These are phyloP conservation scores for Hirudo medicinalis DNA, from an alignment of 1,140 invertebrate species.

Conservation along the genomic window DNA sequence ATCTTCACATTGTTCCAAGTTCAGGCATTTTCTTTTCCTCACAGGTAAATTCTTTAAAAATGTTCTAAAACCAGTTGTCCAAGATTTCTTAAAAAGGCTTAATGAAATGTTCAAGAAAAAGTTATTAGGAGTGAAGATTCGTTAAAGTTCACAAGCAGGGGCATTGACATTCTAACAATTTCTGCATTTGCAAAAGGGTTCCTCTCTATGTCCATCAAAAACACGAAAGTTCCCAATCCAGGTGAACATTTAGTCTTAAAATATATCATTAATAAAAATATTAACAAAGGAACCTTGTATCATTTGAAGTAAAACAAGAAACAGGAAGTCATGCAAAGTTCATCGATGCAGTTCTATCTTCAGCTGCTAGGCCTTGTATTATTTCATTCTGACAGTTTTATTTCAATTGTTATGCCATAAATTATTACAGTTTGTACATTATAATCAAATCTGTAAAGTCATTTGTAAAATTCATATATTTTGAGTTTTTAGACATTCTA, in stretches of 20 bases:
- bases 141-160: neutral
- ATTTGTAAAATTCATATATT: too few species aligned
- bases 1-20: neutral
- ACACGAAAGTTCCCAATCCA: neutral
- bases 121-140: neutral
- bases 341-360: too few species aligned
- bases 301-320: neutral
- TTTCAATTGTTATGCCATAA: too few species aligned
- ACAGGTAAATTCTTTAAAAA: neutral
- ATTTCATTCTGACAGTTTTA: too few species aligned
- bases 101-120: neutral
- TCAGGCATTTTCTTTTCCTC: constrained; percentile 2
- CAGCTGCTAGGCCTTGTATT: too few species aligned
- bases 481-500: too few species aligned
- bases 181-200: constrained; percentile 3
- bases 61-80: neutral
- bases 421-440: too few species aligned
- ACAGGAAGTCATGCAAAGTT: too few species aligned
- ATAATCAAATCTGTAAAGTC: too few species aligned
- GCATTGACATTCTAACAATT: constrained; percentile 4
- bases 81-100: neutral
- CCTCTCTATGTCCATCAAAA: neutral
- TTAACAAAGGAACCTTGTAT: neutral
- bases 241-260: neutral
- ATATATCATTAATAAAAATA: neutral